Evolutionary conservation across 1,140 invertebrate genomes (phyloP), one percentile per base, ranked within the genome.

Genomic region (Drosophila nebulosa): DNA sequence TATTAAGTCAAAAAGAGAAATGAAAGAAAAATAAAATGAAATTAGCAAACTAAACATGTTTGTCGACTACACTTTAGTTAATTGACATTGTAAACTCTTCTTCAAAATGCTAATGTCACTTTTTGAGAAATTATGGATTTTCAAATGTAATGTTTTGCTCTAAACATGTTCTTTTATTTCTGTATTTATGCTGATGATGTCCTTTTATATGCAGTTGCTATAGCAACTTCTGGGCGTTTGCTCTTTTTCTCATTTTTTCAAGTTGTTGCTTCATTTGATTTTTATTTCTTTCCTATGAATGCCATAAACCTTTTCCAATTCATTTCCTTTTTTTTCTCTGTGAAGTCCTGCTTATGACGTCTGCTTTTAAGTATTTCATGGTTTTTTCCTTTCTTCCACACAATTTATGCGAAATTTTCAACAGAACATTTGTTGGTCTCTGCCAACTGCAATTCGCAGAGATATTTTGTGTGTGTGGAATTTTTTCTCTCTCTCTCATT

Each of bases 371-470:
- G 52, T 55, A 55, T 55, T 55, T 55, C 16, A 14, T 32, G 52
- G 14, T 55, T 27, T 30, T 24, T 24, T 52, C 3, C 18, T 18
- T 32, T 9, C 14, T 30, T 46, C 59, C 56, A 30, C 46, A 35
- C 57, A 66, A 59, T 70, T 39, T 66, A 66, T 70, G 68, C 35
- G 68, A 32, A 30, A 24, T 71, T 71, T 65, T 70, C 53, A 26
- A 53, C 67, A 68, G 51, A 39, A 62, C 1, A 46, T 52, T 52
- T 52, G 12, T 24, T 14, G 1, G 26, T 30, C 61, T 53, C 22
- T 32, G 14, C 26, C 52, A 55, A 55, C 14, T 55, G 72, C 62
- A 71, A 59, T 35, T 36, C 53, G 59, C 62, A 61, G 66, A 59
- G 53, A 74, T 71, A 66, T 24, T 24, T 24, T 53, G 2, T n/a